Evolutionary conservation across 2,888 invertebrate genomes (phyloP), one percentile per base, ranked within the genome.

Genomic region (Creontiades dilutus): DNA sequence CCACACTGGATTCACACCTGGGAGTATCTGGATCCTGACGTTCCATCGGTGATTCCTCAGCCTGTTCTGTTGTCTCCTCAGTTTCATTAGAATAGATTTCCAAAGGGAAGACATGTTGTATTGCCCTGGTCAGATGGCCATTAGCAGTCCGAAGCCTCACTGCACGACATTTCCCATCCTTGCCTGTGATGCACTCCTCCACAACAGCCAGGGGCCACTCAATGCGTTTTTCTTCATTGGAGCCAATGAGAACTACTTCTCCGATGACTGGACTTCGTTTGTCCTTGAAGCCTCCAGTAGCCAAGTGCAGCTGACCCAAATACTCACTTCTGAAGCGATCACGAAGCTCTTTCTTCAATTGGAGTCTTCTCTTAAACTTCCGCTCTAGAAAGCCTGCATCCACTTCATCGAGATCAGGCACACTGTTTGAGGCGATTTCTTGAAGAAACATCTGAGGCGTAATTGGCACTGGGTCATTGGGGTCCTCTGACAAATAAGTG

Each of bases 391-490:
- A 37, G 7, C 7, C 7, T 52, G 52, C 14, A 52, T 52, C 14
- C 11, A 52, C 52, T 11, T 5, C 14, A 12, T 52, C 52, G 92
- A 92, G 52, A 11, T 52, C 52, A 52, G 52, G 14, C 11, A 52
- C 52, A 14, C 52, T 12, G 7, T 37, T 37, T 37, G 37, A 4
- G 2, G 37, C 2, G 37, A 37, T 37, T 37, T 37, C 37, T 7
- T 37, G 37, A 37, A 37, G 37, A 7, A 37, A 37, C 92, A 92
- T 92, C 11, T 91, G 89, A 23, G 92, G 92, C 27, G 92, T 92
- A 19, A 91, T 91, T 0, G 92, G 90, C 57, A 37, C 90, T 19
- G 92, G 78, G 75, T 92, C 92, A 3, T 92, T 37, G 23, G 82
- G 48, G 27, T 82, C 61, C 27, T 89, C 89, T 11, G 89, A 81